Evolutionary conservation across 2,113 vertebrate genomes (phyloP), one percentile per base, ranked within the genome.

Genomic region (Dinomys branickii): DNA sequence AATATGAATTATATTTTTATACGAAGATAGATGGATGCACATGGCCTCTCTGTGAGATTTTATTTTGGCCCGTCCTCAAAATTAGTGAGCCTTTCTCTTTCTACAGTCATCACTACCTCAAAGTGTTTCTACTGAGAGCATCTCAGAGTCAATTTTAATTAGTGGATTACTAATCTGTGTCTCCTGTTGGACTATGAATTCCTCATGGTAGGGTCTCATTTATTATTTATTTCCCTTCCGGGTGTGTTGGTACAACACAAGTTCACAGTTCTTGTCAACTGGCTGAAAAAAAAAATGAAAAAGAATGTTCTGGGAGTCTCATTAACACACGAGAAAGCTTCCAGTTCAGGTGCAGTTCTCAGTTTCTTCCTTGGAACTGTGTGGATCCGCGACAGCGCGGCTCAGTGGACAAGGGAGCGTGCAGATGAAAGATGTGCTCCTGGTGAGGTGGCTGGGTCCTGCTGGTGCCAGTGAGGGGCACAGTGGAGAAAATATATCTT

Each of bases 401-500:
- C 59, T 61, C 63, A 16, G 0, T 12, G 41, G 88, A 92, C 69
- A 52, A 94, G 65, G 85, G 63, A 87, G 56, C 0, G 2, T 52
- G 90, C 82, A 83, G 65, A 54, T 19, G 63, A 91, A 94, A 69
- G 38, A 56, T 2, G 20, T 2, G 20, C 78, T 90, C 73, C 67
- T 73, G 90, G 82, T 3, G 58, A 96, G 78, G 82, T 44, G 85
- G 11, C 50, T 28, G 20, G n/a, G 77, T 71, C 89, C 91, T 96
- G 5, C 75, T 80, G 89, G 95, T 92, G 78, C 92, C 61, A 89
- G 88, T 65, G 87, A 96, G 65, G 92, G 94, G 77, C 97, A 89
- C 93, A 26, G 67, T 10, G 50, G 92, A 92, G 78, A 44, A 77
- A 90, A 71, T 1, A 59, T 17, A 26, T 95, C 97, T 97, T 98